Evolutionary conservation across 2,113 vertebrate genomes (phyloP).

Genomic region (Thryonomys swinderianus): DNA sequence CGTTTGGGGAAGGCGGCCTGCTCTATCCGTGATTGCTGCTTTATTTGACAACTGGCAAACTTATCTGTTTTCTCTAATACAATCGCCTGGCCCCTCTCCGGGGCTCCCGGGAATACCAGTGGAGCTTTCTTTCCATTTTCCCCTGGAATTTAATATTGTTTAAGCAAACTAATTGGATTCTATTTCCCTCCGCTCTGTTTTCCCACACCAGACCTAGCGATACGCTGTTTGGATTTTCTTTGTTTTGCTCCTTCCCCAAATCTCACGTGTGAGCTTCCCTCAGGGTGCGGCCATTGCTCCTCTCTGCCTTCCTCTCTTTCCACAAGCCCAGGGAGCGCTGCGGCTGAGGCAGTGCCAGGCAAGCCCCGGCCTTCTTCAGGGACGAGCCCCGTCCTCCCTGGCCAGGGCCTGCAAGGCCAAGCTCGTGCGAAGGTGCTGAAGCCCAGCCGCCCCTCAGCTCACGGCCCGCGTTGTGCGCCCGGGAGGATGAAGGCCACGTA

Average conservation of each 20-base stretch:
- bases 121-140: slow-evolving; percentile 32
- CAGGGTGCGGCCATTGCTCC: background rate
- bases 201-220: background rate
- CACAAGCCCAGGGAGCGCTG: background rate
- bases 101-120: background rate
- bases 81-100: slow-evolving; percentile 60
- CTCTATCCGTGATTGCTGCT: slow-evolving; percentile 76
- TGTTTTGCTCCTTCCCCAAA: background rate
- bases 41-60: slow-evolving; percentile 62
- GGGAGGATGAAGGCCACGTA: rapidly evolving
- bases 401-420: background rate
- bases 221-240: background rate
- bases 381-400: background rate
- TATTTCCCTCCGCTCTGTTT: slow-evolving; percentile 58
- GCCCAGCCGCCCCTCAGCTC: background rate
- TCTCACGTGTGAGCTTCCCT: background rate
- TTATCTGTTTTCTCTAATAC: slow-evolving; percentile 68
- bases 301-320: background rate
- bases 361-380: background rate
- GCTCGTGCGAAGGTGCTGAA: background rate
- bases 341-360: background rate
- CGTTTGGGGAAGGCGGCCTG: background rate
- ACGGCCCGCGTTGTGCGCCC: background rate
- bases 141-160: slow-evolving; percentile 67
- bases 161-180: slow-evolving; percentile 69